These are phyloP conservation scores for Kryptolebias marmoratus DNA, from an alignment of 2,113 vertebrate genomes.

Conservation along the genomic window DNA sequence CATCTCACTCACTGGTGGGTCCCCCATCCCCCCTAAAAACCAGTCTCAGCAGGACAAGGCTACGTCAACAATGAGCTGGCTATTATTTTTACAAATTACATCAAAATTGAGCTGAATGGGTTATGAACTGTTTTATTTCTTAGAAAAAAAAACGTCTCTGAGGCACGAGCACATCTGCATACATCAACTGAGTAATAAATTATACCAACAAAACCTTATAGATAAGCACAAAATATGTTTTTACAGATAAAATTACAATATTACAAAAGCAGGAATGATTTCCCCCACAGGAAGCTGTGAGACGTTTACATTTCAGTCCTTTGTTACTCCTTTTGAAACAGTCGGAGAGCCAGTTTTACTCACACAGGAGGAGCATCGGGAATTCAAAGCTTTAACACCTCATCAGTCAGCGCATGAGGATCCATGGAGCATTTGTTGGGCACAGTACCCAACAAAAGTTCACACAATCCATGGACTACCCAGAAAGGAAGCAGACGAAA, in stretches of 20 bases:
- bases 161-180: not conserved
- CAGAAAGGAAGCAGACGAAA: conserved; percentile 20
- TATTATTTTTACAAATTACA: not conserved
- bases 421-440: conserved; percentile 6
- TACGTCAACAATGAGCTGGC: not conserved
- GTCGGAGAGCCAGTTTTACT: not conserved
- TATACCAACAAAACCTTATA: conserved; percentile 29
- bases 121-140: conserved; percentile 35
- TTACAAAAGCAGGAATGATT: not conserved
- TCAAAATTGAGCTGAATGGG: too few relatives aligned
- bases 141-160: conserved; percentile 1
- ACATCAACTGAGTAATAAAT: conserved; percentile 45
- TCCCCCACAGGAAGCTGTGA: not conserved
- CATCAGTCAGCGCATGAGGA: not conserved
- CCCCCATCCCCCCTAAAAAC: conserved; percentile 7
- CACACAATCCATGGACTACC: conserved; percentile 18
- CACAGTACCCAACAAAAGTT: not conserved
- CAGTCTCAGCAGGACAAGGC: not conserved
- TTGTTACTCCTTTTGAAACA: conserved; percentile 1
- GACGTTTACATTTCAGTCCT: not conserved
- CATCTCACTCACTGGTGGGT: conserved; percentile 46
- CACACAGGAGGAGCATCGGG: not conserved
- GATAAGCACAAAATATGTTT: conserved; percentile 9
- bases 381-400: not conserved
- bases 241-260: conserved; percentile 31